Base-by-base conservation (phyloP, 2,113 vertebrate genomes). In the human (Homo sapiens) region DNA sequence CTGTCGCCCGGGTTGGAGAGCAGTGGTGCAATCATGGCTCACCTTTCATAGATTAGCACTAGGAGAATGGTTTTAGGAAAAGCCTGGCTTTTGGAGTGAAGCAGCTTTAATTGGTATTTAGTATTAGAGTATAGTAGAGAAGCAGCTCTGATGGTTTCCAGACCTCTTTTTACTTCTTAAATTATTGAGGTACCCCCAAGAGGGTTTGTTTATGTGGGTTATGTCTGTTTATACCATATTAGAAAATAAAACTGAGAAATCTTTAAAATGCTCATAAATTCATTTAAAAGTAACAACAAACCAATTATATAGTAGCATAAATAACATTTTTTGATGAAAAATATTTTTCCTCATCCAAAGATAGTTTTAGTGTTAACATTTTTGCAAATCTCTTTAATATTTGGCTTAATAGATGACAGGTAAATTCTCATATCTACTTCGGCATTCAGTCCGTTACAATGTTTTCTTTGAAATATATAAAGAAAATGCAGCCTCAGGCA, bases 261-360 rank as follows among this genome's bases (percentile, higher is more conserved):
- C 35, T 50, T 86, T 73, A 64, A 89, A 92, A 57, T 92, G 59
- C 83, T 90, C 25, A 72, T 82, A n/a, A 88, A 35, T 72, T 94
- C 8, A 55, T 89, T 97, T 78, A 59, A 91, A 93, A 86, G 52
- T 92, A 87, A 32, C 13, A 83, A 23, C 25, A 68, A 64, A 79
- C 45, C 48, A 82, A 40, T 82, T 61, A 92, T 40, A 75, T 92
- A n/a, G 55, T 88, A 59, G 8, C 17, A 12, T 85, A 52, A 76
- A 23, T 81, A 89, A 68, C 23, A 68, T 32, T 75, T 90, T 88
- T 93, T 40, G 22, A 64, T 94, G 73, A 90, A 93, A 96, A 93
- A 40, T 68, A 17, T 14, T 7, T 45, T 76, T 87, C 11, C 20
- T 95, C 8, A 66, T 59, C n/a, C n/a, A 20, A 80, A 80, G 75